These are phyloP conservation scores for Oreohelix idahoensis DNA, from an alignment of 1,140 invertebrate species.

Conservation along the genomic window DNA sequence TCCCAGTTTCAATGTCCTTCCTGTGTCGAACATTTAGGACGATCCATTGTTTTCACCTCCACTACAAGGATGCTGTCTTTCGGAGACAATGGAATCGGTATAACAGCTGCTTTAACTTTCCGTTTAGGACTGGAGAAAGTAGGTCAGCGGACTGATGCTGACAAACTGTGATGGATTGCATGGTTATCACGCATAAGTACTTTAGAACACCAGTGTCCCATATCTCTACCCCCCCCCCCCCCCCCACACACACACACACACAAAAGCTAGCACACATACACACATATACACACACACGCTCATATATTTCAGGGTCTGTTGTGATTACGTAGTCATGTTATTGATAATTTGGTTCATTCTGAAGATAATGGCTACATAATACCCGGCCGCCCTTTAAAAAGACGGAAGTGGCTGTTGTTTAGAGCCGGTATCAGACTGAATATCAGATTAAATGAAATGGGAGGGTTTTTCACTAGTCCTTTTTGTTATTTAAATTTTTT, in stretches of 20 bases:
- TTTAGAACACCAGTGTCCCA: not conserved
- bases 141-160: slow-evolving; percentile 1
- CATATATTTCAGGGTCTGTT: not conserved
- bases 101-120: not conserved
- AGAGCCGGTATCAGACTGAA: not conserved
- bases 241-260: not conserved
- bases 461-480: not conserved
- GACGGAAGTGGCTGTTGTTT: not conserved
- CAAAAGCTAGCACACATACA: no score
- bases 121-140: not conserved
- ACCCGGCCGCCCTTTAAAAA: not conserved
- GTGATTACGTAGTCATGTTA: not conserved
- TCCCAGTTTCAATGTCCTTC: not conserved
- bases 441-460: slow-evolving; percentile 1
- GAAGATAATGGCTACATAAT: not conserved
- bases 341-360: not conserved
- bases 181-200: not conserved
- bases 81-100: not conserved
- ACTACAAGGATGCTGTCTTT: not conserved
- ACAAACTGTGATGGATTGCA: slow-evolving; percentile 8
- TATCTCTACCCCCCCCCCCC: not conserved
- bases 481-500: not conserved
- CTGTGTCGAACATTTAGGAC: not conserved
- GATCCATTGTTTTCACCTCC: not conserved
- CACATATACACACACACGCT: no score